Conservation (phyloP, 2,113 vertebrate species). For the Fregata magnificens region DNA sequence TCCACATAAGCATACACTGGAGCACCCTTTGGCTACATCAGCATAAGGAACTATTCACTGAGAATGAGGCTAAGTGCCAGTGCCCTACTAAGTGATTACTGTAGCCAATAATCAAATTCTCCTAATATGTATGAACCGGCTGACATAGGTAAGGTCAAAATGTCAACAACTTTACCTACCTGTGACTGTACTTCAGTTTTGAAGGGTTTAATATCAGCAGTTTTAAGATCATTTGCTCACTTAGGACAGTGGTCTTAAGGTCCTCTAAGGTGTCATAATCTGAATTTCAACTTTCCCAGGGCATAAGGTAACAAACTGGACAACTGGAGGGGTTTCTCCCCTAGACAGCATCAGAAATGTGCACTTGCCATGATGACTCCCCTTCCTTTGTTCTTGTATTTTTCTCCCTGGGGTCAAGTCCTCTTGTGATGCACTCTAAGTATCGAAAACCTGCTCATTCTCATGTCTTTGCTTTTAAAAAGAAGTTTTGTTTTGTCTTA, state of each 20-base stretch:
- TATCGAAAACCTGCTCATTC: background rate
- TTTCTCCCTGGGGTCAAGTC: background rate
- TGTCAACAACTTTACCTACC: background rate
- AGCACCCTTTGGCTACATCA: background rate
- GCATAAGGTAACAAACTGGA: background rate
- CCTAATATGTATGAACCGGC: background rate
- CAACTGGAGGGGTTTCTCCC: background rate
- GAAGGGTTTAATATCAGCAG: background rate
- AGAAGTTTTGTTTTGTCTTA: background rate
- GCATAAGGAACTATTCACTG: background rate
- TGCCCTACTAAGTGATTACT: background rate
- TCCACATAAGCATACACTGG: background rate
- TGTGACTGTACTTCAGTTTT: background rate
- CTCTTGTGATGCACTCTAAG: background rate
- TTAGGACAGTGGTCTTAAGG: background rate
- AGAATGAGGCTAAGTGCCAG: background rate
- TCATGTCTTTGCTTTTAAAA: background rate
- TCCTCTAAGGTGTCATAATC: background rate
- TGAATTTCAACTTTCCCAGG: background rate
- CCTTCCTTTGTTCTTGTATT: background rate
- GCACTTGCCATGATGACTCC: background rate
- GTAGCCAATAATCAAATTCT: background rate
- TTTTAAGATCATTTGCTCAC: background rate
- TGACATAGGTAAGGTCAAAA: background rate
- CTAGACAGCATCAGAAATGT: background rate